Percentiles rank a stretch among this genome's conserved stretches.
phyloP scores from a whole-genome alignment of 2,888 invertebrate species.

The Philereme transversata region DNA sequence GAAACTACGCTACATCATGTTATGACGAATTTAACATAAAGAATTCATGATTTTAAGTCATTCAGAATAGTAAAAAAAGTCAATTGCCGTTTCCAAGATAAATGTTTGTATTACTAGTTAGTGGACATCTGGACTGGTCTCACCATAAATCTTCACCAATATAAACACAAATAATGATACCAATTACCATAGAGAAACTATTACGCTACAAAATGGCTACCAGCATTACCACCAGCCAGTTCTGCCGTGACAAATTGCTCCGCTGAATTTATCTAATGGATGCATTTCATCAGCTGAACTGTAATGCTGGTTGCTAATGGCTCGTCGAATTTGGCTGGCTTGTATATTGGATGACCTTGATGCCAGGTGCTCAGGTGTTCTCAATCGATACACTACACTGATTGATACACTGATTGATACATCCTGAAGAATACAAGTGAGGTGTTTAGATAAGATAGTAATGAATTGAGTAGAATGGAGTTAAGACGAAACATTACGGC shows the following conservation, averaged over 20 bases:
- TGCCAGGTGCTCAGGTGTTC: neutral
- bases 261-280: constrained; percentile 28
- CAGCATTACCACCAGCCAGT: constrained; percentile 16
- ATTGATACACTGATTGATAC: neutral
- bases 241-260: constrained; percentile 26
- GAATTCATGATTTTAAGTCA: too few species aligned
- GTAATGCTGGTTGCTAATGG: constrained; percentile 17
- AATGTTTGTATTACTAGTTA: too few species aligned
- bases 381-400: neutral
- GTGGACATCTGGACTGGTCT: neutral
- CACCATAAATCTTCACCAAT: neutral
- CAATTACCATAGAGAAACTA: constrained; percentile 20
- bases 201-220: constrained; percentile 3
- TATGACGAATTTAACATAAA: too few species aligned
- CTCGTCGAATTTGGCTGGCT: constrained; percentile 11
- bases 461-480: too few species aligned
- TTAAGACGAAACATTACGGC: too few species aligned
- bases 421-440: too few species aligned
- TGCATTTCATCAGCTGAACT: constrained; percentile 23
- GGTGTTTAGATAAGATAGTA: too few species aligned
- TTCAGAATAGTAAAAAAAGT: too few species aligned
- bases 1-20: too few species aligned
- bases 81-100: too few species aligned
- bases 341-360: constrained; percentile 12
- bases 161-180: constrained; percentile 11